Evolutionary conservation across 2,888 invertebrate genomes (phyloP).

Genomic region (Melitaea athalia): DNA sequence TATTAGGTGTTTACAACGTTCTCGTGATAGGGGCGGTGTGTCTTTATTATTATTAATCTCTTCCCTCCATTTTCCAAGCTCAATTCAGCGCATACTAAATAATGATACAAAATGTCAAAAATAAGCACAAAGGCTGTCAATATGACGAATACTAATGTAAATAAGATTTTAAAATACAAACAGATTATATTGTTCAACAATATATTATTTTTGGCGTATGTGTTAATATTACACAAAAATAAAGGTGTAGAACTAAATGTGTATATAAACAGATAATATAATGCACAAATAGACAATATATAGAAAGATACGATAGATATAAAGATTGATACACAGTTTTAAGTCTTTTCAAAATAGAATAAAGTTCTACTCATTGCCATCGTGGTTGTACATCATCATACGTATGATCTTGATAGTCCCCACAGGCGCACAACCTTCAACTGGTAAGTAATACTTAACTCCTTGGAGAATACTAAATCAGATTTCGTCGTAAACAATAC

Average conservation of each 20-base stretch:
- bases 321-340: too few relatives aligned
- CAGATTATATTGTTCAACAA: too few relatives aligned
- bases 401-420: conserved; percentile 22
- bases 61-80: not conserved
- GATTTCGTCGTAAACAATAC: conserved; percentile 32
- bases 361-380: conserved; percentile 9
- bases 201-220: too few relatives aligned
- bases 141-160: too few relatives aligned
- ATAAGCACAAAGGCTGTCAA: too few relatives aligned
- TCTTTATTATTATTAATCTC: conserved; percentile 16
- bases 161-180: too few relatives aligned
- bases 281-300: too few relatives aligned
- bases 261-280: too few relatives aligned
- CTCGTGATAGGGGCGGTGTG: conserved; percentile 15
- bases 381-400: conserved; percentile 25
- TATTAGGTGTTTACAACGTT: conserved; percentile 12
- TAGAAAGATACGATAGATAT: too few relatives aligned
- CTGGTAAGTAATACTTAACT: conserved; percentile 40
- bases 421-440: conserved; percentile 31
- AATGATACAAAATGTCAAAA: not conserved
- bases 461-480: conserved; percentile 39
- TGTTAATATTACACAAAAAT: too few relatives aligned
- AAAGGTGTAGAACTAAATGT: too few relatives aligned
- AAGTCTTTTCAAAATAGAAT: not conserved
- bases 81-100: not conserved